Base-by-base conservation (phyloP, 2,888 invertebrate genomes). In the Lutraria lutraria region DNA sequence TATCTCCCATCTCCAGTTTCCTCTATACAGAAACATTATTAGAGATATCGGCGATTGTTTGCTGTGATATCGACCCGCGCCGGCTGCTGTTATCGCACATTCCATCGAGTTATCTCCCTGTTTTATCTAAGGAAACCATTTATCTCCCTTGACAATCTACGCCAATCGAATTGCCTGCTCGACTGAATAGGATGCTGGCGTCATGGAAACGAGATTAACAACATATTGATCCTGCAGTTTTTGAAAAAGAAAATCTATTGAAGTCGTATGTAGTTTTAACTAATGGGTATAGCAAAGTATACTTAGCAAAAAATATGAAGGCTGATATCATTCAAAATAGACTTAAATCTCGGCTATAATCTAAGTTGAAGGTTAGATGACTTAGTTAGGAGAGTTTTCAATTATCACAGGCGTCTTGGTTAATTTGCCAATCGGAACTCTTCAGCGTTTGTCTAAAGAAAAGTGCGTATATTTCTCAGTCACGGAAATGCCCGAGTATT, bases 121-220 rank as follows among this genome's bases (percentile, higher is more conserved):
- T 80, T 79, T 80, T 87, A 90, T 90, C 90, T 85, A 82, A 85
- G 60, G 83, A 76, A 87, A 52, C 31, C 29, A n/a, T 19, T 86
- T 91, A 91, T 91, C 91, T 91, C 89, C 89, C 87, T 76, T 91
- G 81, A 83, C 82, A 81, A 91, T 89, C 88, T 80, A 60, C 82
- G 84, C 81, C 87, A 89, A 88, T 76, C 88, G 83, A 86, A 89
- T 76, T 76, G 76, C 76, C 21, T 76, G 76, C 76, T 34, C 76
- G 76, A 34, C 88, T 86, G 79, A 87, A 91, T 86, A 88, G 85
- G 85, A 90, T 90, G 53, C 54, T 52, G 87, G 34, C 85, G 83
- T 84, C 89, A 81, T 91, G 86, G 91, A 34, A 88, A 91, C 89
- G 60, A 89, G 91, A 91, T 91, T 86, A 89, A 52, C 83, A 16